Conservation (phyloP, 2,888 invertebrate genomes). For the Pseudoips prasinana region DNA sequence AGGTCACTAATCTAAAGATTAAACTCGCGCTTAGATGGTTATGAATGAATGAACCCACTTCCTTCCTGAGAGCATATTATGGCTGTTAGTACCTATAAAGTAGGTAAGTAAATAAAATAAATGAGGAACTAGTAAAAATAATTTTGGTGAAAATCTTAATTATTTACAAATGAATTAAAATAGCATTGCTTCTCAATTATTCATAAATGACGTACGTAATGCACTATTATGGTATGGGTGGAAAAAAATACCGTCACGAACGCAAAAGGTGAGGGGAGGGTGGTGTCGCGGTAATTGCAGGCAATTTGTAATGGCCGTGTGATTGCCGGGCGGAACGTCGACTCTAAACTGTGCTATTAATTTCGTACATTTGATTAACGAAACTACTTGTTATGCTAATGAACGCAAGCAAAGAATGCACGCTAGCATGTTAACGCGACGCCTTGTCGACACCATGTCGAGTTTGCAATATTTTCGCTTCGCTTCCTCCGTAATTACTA, state of each 20-base stretch:
- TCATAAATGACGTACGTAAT: constrained; percentile 39
- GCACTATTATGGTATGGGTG: constrained; percentile 46
- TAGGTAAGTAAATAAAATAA: no score
- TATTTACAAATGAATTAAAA: constrained; percentile 19
- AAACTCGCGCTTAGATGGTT: no score
- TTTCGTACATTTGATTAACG: constrained; percentile 82
- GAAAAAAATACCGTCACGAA: constrained; percentile 54
- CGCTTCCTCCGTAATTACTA: constrained; percentile 61
- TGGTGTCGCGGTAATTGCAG: constrained; percentile 71
- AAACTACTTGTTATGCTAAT: constrained; percentile 81
- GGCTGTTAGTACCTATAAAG: no score
- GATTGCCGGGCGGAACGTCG: constrained; percentile 76
- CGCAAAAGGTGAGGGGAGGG: constrained; percentile 51
- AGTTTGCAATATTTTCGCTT: constrained; percentile 71
- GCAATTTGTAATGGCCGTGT: constrained; percentile 80
- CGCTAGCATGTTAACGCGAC: constrained; percentile 72
- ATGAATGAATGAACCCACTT: no score
- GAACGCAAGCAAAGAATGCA: constrained; percentile 78
- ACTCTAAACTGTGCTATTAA: constrained; percentile 79
- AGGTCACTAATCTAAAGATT: no score
- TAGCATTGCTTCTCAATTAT: constrained; percentile 30
- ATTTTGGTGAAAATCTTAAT: no score
- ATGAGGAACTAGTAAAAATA: no score
- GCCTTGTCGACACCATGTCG: constrained; percentile 76
- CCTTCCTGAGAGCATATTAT: no score